A percentile compares a stretch with the other conserved stretches of the same genome.
These are phyloP conservation scores for Reticulitermes speratus DNA, from an alignment of 1,140 invertebrate genomes.

Conservation along the genomic window DNA sequence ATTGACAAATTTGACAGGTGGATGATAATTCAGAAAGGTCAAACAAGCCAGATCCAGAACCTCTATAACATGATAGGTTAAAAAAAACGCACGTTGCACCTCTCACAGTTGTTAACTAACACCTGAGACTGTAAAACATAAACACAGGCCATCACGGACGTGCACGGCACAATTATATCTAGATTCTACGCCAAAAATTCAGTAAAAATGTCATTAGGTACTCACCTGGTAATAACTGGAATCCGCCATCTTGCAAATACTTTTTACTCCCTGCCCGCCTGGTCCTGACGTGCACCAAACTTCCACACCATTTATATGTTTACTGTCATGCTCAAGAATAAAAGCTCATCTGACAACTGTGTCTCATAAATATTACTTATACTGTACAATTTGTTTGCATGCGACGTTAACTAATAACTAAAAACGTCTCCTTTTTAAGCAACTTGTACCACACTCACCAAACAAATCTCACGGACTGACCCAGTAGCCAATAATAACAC, in stretches of 20 bases:
- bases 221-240: slow-evolving; percentile 61
- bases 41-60: background rate
- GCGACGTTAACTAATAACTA: background rate
- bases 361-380: background rate
- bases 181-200: background rate
- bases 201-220: slow-evolving; percentile 35
- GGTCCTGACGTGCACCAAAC: background rate
- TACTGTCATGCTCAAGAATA: background rate
- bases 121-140: background rate
- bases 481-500: background rate
- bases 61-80: background rate
- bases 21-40: background rate
- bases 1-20: background rate
- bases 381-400: background rate
- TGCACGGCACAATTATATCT: background rate
- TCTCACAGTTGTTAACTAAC: background rate
- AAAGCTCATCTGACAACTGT: background rate
- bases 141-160: background rate
- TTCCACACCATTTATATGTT: background rate
- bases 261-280: slow-evolving; percentile 36
- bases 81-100: background rate
- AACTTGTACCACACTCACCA: background rate
- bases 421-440: background rate
- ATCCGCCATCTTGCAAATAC: slow-evolving; percentile 57
- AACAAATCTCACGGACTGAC: background rate